Conservation (phyloP, 2,888 invertebrate genomes). For the Graphium colonna region DNA sequence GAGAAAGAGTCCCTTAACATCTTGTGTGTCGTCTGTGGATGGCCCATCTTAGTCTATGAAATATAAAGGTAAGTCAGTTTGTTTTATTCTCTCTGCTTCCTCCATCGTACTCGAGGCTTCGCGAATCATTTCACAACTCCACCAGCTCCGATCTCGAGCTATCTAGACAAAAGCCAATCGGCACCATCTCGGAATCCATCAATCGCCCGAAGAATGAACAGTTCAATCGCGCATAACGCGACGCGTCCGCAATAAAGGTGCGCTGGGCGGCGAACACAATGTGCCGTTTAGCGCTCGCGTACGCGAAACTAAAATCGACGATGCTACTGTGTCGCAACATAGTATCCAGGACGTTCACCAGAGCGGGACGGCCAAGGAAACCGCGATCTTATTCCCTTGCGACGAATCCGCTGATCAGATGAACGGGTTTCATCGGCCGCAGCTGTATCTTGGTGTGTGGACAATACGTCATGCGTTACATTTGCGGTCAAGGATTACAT, state of each 20-base stretch:
- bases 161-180: conserved; percentile 22
- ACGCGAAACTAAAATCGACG: conserved; percentile 66
- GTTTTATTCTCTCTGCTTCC: no score
- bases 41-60: no score
- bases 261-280: conserved; percentile 61
- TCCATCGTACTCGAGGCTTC: no score
- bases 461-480: conserved; percentile 73
- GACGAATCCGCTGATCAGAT: conserved; percentile 38
- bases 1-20: no score
- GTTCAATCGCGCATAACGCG: conserved; percentile 38
- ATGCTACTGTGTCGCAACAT: conserved; percentile 72
- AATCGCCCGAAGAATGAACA: conserved; percentile 40
- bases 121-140: background rate
- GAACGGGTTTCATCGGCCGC: conserved; percentile 28
- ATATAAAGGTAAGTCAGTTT: no score
- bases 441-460: conserved; percentile 34
- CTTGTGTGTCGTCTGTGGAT: no score
- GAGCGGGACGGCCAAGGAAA: conserved; percentile 14
- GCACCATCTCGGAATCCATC: conserved; percentile 2
- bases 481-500: conserved; percentile 60
- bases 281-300: conserved; percentile 69
- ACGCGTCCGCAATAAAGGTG: conserved; percentile 53
- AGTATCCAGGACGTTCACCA: conserved; percentile 39
- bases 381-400: conserved; percentile 32
- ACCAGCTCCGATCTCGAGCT: background rate